phyloP scores from a whole-genome alignment of 1,140 invertebrate species.

The Aphelenchoides avenae region DNA sequence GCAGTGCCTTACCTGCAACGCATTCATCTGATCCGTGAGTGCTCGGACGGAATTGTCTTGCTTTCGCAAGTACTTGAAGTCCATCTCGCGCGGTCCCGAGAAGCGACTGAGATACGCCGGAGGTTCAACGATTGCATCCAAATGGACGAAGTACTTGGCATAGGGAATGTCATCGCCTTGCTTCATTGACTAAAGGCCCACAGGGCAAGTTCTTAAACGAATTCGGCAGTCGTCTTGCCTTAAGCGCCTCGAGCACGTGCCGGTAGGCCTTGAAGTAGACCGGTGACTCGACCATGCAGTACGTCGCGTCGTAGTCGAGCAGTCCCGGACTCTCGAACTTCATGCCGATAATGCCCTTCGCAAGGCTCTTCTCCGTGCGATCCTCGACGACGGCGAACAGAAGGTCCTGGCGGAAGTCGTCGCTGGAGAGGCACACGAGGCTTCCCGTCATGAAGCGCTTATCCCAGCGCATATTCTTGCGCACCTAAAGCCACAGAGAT shows the following conservation, averaged over 20 bases:
- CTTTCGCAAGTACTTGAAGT: not conserved
- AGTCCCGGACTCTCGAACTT: slow-evolving; percentile 58
- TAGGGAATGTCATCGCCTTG: slow-evolving; percentile 4
- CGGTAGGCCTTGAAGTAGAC: slow-evolving; percentile 64
- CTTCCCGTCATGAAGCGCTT: slow-evolving; percentile 71
- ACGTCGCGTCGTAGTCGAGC: slow-evolving; percentile 7
- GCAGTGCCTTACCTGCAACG: not conserved
- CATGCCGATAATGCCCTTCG: slow-evolving; percentile 63
- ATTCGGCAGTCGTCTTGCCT: too few relatives aligned
- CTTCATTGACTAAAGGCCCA: not conserved
- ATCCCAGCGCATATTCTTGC: slow-evolving; percentile 15
- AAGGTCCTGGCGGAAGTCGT: slow-evolving; percentile 68
- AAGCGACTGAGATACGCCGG: not conserved
- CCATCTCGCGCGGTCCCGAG: not conserved
- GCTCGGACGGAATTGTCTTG: not conserved
- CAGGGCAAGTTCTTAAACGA: too few relatives aligned
- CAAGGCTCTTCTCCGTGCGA: slow-evolving; percentile 61
- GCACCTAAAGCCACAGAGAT: not conserved
- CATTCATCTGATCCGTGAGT: not conserved
- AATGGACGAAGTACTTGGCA: slow-evolving; percentile 13
- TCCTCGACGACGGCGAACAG: slow-evolving; percentile 69
- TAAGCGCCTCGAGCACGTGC: slow-evolving; percentile 61
- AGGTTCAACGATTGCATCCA: slow-evolving; percentile 4
- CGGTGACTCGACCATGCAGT: slow-evolving; percentile 62
- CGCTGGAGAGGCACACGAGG: slow-evolving; percentile 69